phyloP scores from a whole-genome alignment of 2,113 vertebrate species.

The Vulpes ferrilata region DNA sequence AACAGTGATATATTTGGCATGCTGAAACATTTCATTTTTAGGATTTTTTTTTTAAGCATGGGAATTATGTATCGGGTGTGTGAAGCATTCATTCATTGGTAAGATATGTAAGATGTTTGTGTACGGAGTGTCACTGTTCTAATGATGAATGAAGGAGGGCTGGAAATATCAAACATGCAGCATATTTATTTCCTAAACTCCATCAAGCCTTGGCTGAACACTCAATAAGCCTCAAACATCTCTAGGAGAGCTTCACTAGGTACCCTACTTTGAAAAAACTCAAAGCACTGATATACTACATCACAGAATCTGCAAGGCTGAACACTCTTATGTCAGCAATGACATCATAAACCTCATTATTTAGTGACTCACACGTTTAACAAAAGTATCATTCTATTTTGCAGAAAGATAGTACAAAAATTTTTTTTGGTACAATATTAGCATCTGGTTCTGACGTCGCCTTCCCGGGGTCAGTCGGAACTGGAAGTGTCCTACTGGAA shows the following conservation, averaged over 20 bases:
- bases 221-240: background rate
- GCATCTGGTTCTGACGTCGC: background rate
- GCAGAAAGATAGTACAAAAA: background rate
- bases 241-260: background rate
- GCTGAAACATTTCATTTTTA: constrained; percentile 63
- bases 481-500: no score
- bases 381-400: background rate
- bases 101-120: constrained; percentile 75
- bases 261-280: background rate
- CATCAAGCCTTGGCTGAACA: constrained; percentile 37
- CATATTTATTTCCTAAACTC: constrained; percentile 65
- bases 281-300: background rate
- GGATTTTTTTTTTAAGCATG: constrained; percentile 52
- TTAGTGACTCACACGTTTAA: background rate
- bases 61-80: background rate
- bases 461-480: background rate
- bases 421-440: background rate
- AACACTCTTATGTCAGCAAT: background rate
- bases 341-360: background rate
- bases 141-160: constrained; percentile 62
- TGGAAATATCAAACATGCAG: constrained; percentile 65
- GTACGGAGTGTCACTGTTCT: constrained; percentile 69
- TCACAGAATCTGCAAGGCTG: background rate
- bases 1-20: constrained; percentile 57
- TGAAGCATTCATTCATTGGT: constrained; percentile 65